Evolutionary conservation across 2,113 vertebrate genomes (phyloP).

Genomic region (Colistium nudipinnis): DNA sequence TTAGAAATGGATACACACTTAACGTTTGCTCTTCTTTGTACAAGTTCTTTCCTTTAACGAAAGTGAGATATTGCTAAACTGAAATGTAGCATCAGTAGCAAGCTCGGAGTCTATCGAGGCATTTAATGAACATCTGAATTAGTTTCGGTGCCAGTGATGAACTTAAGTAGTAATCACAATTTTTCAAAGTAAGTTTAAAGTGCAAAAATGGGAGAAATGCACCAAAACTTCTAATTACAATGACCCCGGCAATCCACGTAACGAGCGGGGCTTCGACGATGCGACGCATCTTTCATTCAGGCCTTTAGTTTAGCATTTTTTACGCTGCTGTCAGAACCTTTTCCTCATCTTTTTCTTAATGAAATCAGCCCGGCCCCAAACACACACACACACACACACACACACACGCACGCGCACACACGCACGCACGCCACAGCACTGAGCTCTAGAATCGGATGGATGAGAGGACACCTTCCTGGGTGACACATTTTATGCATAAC

Average conservation of each 20-base stretch:
- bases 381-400: too few relatives aligned
- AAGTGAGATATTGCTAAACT: background rate
- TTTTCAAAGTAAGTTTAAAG: background rate
- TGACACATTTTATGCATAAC: constrained; percentile 96
- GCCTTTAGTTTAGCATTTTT: constrained; percentile 20
- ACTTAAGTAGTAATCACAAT: background rate
- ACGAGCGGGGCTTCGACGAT: constrained; percentile 3
- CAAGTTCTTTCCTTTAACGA: background rate
- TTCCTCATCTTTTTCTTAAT: constrained; percentile 39
- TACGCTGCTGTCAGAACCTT: constrained; percentile 22
- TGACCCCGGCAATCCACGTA: background rate
- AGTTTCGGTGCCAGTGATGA: background rate
- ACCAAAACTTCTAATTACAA: background rate
- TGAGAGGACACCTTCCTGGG: constrained; percentile 91
- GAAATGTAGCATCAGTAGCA: background rate
- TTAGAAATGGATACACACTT: background rate
- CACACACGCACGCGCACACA: too few relatives aligned
- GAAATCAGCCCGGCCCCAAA: too few relatives aligned
- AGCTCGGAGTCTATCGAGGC: background rate
- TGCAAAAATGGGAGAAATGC: background rate
- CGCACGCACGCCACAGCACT: constrained; percentile 76
- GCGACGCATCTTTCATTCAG: background rate
- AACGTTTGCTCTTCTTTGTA: background rate
- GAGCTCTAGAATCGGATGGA: constrained; percentile 89
- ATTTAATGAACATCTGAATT: background rate